Base-by-base conservation (phyloP, 2,113 vertebrate species). In the Atrichornis clamosus region DNA sequence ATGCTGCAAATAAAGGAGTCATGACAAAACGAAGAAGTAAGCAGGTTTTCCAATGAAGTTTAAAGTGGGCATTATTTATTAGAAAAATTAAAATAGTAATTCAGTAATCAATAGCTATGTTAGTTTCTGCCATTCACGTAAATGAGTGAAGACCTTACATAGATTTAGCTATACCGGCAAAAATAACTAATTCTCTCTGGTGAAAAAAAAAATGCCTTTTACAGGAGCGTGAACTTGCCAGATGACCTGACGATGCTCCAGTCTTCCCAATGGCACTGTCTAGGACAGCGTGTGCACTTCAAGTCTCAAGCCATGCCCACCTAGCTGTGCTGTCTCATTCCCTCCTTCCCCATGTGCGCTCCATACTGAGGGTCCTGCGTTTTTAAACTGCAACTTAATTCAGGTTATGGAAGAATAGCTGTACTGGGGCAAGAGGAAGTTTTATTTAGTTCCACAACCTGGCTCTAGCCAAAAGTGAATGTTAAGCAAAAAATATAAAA, bases 201-300 rank as follows among this genome's bases (percentile, higher is more conserved):
- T 77, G 49, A 42, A 78, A 73, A 67, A 69, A 72, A 24, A 27
- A 41, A 9, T 60, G 7, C 16, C 22, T 93, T 89, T 84, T 69
- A 53, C 20, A 33, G 2, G 5, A 18, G 9, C 15, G 1, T 35
- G 49, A 80, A 62, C n/a, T 74, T 67, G 30, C 44, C 35, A 50
- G 27, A 69, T 87, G 44, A 77, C 10, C 11, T 53, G 22, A 80
- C 23, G 32, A 35, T 83, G 44, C 17, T 56, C 17, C 44, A 52
- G 12, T 24, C 19, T 90, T 90, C 67, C 83, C 26, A 65, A 17
- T 9, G 73, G 39, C 21, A 44, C 28, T 74, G 15, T 9, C 17
- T 81, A 55, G 13, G 16, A 22, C 26, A 65, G 11, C 0, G 0
- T 16, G 11, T 30, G 18, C 3, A 0, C 6, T 73, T 22, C 16